Percentiles rank a stretch among this genome's conserved stretches.
These are phyloP conservation scores for Scolopax rusticola DNA, from an alignment of 2,797 vertebrate genomes.

Conservation along the genomic window DNA sequence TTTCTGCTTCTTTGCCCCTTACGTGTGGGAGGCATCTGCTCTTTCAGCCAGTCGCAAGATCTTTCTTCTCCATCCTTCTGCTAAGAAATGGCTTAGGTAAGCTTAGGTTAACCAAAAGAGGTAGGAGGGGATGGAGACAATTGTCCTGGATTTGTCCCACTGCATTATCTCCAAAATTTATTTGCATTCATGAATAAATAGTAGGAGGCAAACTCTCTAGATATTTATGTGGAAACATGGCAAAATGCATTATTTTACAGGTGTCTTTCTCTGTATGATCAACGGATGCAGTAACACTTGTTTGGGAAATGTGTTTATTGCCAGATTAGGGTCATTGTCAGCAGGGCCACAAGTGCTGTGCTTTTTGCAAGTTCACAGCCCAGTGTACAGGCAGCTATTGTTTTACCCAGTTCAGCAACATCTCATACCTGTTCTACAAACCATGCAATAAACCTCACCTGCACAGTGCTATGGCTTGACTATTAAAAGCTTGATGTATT, in stretches of 20 bases:
- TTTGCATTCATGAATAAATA: neutral
- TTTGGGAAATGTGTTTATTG: neutral
- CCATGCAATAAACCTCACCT: neutral
- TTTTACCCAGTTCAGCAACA: neutral
- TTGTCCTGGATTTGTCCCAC: neutral
- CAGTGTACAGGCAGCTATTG: neutral
- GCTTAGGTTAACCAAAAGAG: neutral
- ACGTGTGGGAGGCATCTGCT: neutral
- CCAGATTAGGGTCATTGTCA: neutral
- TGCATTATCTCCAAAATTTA: neutral
- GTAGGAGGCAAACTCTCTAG: neutral
- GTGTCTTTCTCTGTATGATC: neutral
- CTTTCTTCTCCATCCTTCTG: neutral
- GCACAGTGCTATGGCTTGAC: neutral
- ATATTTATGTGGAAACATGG: neutral
- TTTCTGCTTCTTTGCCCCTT: neutral
- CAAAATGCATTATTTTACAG: neutral
- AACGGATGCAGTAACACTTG: neutral
- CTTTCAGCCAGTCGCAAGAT: neutral
- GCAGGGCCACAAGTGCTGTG: neutral
- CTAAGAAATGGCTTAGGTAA: neutral
- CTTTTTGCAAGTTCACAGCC: neutral
- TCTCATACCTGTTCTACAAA: neutral
- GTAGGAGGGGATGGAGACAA: rapidly evolving
- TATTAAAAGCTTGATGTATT: slow-evolving; percentile 34